These are phyloP conservation scores for Smittia sp. DNA, from an alignment of 2,888 invertebrate species.

Conservation along the genomic window DNA sequence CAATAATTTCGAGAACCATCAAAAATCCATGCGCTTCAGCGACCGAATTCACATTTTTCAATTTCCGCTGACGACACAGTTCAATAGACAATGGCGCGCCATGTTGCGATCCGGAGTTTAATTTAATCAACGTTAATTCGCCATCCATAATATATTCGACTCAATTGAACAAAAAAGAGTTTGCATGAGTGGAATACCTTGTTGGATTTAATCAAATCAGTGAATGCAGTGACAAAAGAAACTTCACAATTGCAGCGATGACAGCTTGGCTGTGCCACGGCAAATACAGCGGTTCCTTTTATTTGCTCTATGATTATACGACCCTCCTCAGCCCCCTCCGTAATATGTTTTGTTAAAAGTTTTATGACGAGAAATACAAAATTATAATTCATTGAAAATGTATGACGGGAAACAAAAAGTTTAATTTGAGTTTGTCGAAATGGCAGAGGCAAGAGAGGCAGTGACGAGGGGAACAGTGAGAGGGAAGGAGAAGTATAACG, in stretches of 20 bases:
- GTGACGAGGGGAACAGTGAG: not conserved
- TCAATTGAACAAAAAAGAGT: slow-evolving; percentile 8
- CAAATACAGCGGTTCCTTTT: too few species aligned
- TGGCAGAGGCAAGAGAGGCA: not conserved
- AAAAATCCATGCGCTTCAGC: not conserved
- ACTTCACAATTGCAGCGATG: not conserved
- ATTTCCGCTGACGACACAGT: slow-evolving; percentile 23
- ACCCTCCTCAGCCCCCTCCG: too few species aligned
- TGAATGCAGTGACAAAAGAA: not conserved
- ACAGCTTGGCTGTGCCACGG: too few species aligned
- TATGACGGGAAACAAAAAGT: not conserved
- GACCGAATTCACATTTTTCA: not conserved
- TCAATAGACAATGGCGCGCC: not conserved
- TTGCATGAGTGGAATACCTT: not conserved
- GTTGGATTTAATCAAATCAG: not conserved
- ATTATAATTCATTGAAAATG: not conserved
- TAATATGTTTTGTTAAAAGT: not conserved
- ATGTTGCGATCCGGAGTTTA: slow-evolving; percentile 1
- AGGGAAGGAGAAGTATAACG: not conserved
- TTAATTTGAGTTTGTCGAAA: slow-evolving; percentile 4
- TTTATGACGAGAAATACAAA: not conserved
- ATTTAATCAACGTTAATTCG: slow-evolving; percentile 31
- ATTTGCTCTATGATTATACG: too few species aligned
- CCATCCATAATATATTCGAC: not conserved
- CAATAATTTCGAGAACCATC: not conserved